These are phyloP conservation scores for Furcifer pardalis DNA, from an alignment of 2,797 vertebrate genomes.

Conservation along the genomic window DNA sequence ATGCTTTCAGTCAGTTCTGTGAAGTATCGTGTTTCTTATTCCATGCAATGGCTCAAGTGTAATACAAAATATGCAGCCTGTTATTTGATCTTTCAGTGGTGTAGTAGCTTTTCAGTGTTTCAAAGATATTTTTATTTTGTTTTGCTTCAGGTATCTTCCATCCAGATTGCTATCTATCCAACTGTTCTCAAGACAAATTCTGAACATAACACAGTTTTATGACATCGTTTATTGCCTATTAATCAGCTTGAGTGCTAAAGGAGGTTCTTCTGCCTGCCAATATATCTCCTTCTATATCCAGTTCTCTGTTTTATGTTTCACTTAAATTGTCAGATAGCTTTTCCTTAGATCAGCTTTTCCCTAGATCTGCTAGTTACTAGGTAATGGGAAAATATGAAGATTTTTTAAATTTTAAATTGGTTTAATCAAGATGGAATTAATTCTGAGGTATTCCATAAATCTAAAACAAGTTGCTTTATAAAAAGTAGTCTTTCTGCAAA, in stretches of 20 bases:
- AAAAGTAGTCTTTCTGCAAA: constrained; percentile 26
- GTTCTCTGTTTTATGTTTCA: constrained; percentile 57
- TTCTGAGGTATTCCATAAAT: constrained; percentile 18
- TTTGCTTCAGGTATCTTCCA: constrained; percentile 24
- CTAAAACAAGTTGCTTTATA: constrained; percentile 43
- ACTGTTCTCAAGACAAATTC: constrained; percentile 32
- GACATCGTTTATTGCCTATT: constrained; percentile 50
- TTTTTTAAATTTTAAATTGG: constrained; percentile 51
- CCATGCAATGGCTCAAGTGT: background rate
- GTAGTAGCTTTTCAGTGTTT: constrained; percentile 2
- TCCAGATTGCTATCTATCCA: constrained; percentile 14
- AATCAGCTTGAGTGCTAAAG: constrained; percentile 51
- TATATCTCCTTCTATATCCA: constrained; percentile 45
- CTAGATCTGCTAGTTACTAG: constrained; percentile 50
- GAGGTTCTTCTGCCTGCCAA: constrained; percentile 46
- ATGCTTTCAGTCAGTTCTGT: constrained; percentile 30
- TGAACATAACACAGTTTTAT: constrained; percentile 26
- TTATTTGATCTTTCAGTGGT: constrained; percentile 42
- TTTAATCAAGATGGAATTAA: constrained; percentile 49
- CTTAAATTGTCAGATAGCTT: constrained; percentile 52
- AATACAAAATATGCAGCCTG: constrained; percentile 18
- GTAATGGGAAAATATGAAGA: constrained; percentile 70
- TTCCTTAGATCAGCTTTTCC: constrained; percentile 44
- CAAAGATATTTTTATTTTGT: constrained; percentile 9
- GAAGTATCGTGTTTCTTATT: background rate